phyloP scores from a whole-genome alignment of 2,113 vertebrate genomes.

The Halichoerus grypus region DNA sequence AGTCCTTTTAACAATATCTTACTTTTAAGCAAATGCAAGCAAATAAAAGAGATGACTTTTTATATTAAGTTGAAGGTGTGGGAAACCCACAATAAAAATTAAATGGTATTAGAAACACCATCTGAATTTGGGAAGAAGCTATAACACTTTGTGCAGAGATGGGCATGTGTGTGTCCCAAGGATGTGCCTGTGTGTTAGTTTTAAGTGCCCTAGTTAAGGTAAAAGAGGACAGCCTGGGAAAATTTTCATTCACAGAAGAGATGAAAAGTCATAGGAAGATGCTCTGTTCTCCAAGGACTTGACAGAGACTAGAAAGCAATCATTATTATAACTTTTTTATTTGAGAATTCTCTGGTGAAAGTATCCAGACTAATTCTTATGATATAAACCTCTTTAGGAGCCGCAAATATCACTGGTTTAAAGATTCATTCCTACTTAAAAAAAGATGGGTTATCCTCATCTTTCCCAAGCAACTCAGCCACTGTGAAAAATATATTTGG shows the following conservation, averaged over 20 bases:
- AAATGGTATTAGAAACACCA: background rate
- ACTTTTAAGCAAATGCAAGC: background rate
- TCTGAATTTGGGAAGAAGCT: background rate
- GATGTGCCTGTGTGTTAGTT: background rate
- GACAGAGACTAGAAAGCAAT: background rate
- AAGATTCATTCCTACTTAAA: background rate
- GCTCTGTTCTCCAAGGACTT: background rate
- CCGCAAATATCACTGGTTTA: background rate
- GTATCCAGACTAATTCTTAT: background rate
- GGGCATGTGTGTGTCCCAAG: background rate
- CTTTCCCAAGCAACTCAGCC: background rate
- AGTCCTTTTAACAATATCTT: background rate
- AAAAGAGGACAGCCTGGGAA: background rate
- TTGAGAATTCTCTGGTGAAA: conserved; percentile 21
- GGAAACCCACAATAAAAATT: background rate
- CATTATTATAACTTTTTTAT: background rate
- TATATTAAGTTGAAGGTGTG: background rate
- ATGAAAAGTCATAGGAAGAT: background rate
- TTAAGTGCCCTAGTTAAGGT: background rate
- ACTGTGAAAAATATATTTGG: background rate
- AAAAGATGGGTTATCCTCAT: background rate
- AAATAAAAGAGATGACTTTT: background rate
- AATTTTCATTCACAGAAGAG: background rate
- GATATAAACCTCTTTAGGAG: conserved; percentile 22
- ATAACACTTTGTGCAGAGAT: background rate